Base-by-base conservation (phyloP, 2,888 invertebrate genomes). In the Ophonus ardosiacus region DNA sequence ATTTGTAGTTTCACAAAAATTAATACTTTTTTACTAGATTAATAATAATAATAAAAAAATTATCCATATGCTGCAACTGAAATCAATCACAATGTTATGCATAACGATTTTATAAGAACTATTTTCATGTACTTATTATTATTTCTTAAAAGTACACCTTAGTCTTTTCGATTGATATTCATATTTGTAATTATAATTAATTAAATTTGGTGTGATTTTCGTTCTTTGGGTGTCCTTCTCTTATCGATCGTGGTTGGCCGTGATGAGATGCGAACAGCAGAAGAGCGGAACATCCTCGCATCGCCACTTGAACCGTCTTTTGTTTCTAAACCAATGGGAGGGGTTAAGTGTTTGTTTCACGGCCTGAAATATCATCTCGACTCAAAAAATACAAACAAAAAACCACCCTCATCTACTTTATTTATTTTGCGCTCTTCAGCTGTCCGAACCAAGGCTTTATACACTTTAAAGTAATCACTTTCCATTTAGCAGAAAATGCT, bases 241-340 rank as follows among this genome's bases (percentile, higher is more conserved):
- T 51, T 51, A 51, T 51, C 43, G 43, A 51, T 31, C 31, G 31
- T 31, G 31, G 31, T 51, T 51, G 43, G 43, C 43, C 10, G 43
- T 51, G 43, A 74, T 74, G 74, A 74, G 74, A 74, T 74, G 74
- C 74, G 74, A 74, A 74, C 40, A 51, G 63, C 63, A 51, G 43
- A 51, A 51, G 43, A 51, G 43, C 43, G 43, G 43, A 51, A 51
- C 43, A 51, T 51, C 43, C 43, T 51, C 43, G 43, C 43, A 51
- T 51, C 43, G 63, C 63, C 63, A 63, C 63, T 63, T 43, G 38
- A 38, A 17, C 71, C 18, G 18, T 74, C 74, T 74, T 74, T 74
- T 74, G 74, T 74, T 74, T 74, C 56, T 74, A 15, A 74, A 56
- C 43, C 56, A 21, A 7, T 13, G 74, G 74, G 74, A 15, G 71